phyloP scores from a whole-genome alignment of 2,797 vertebrate species.

The Coregonus suidteri region DNA sequence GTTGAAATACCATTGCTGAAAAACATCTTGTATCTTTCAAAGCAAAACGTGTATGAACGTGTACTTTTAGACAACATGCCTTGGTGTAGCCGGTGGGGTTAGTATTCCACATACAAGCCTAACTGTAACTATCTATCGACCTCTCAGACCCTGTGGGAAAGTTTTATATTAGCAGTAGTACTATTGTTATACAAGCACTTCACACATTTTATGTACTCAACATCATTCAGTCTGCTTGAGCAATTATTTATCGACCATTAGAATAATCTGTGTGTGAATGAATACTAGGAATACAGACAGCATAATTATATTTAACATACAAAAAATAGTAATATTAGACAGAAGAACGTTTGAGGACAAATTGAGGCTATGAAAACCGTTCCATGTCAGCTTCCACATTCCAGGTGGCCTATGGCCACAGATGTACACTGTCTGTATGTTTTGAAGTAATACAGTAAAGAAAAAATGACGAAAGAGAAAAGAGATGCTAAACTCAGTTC shows the following conservation, averaged over 20 bases:
- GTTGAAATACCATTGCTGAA: constrained; percentile 10
- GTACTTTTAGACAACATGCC: constrained; percentile 36
- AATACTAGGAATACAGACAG: constrained; percentile 41
- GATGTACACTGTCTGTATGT: not conserved
- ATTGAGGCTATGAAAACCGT: constrained; percentile 39
- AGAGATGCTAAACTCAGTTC: constrained; percentile 86
- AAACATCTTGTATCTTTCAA: constrained; percentile 3
- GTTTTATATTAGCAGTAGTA: constrained; percentile 47
- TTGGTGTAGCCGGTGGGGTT: constrained; percentile 10
- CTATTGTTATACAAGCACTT: constrained; percentile 74
- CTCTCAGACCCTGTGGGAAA: constrained; percentile 35
- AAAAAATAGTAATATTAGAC: not conserved
- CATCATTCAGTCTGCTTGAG: constrained; percentile 60
- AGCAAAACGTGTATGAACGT: not conserved
- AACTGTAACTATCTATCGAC: too few species aligned
- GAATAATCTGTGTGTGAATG: constrained; percentile 49
- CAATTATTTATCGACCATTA: constrained; percentile 66
- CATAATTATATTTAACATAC: constrained; percentile 20
- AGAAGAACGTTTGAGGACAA: not conserved
- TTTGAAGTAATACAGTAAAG: constrained; percentile 59
- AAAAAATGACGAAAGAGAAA: constrained; percentile 62
- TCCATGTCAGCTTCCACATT: constrained; percentile 65
- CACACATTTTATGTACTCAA: constrained; percentile 69
- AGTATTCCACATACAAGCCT: not conserved
- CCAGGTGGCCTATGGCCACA: constrained; percentile 27